Conservation (phyloP, 2,797 vertebrate species). For the Sebastes oblongus region DNA sequence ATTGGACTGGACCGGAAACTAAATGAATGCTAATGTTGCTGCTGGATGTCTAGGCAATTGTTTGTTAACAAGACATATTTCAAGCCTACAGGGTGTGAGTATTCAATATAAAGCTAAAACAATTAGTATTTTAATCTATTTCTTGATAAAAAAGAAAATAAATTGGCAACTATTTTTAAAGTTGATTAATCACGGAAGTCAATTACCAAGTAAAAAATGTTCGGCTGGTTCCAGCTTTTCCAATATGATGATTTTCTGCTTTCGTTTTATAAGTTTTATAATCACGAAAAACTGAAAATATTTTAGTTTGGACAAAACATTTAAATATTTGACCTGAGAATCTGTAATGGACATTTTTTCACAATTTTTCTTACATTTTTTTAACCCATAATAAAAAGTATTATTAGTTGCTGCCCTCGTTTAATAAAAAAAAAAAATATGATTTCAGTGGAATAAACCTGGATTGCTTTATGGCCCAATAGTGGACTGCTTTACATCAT, state of each 20-base stretch:
- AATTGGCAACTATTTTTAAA: no score
- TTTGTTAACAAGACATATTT: no score
- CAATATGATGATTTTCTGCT: not conserved
- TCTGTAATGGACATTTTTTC: not conserved
- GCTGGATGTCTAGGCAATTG: not conserved
- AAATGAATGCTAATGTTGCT: not conserved
- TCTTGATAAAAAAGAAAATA: no score
- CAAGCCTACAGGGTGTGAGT: no score
- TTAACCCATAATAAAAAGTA: not conserved
- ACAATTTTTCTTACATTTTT: not conserved
- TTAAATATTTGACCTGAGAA: not conserved
- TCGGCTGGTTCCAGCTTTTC: no score
- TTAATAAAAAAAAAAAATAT: not conserved
- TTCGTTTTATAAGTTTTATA: not conserved
- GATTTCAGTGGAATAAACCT: not conserved
- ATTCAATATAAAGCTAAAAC: not conserved
- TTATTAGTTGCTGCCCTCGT: not conserved
- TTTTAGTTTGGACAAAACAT: not conserved
- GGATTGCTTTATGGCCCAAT: not conserved
- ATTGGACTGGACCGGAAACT: not conserved
- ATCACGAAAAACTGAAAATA: not conserved
- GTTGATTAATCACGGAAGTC: not conserved
- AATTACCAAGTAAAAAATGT: no score
- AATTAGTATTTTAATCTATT: no score
- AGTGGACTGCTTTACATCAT: not conserved